A percentile compares a stretch with the other conserved stretches of the same genome.
These are phyloP conservation scores for Drosophila recens DNA, from an alignment of 2,888 invertebrate species.

Conservation along the genomic window DNA sequence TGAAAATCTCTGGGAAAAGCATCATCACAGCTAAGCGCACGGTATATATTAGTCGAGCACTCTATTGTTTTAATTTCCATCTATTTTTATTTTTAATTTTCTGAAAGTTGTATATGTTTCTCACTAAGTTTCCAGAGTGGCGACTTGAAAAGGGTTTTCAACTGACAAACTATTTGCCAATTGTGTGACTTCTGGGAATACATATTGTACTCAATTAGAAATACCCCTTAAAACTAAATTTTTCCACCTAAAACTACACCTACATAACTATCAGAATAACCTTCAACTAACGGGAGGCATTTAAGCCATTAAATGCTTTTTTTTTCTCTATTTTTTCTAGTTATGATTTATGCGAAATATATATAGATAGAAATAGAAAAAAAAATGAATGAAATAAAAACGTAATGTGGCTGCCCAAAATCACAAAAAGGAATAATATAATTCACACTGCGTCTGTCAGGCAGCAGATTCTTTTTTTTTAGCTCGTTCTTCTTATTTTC, in stretches of 20 bases:
- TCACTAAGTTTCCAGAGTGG: conserved; percentile 11
- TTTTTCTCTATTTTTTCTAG: conserved; percentile 17
- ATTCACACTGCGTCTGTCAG: conserved; percentile 53
- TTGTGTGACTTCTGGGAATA: conserved; percentile 14
- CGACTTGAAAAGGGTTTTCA: conserved; percentile 14
- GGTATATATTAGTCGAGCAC: neutral
- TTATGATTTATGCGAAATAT: conserved; percentile 66
- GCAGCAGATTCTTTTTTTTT: conserved; percentile 37
- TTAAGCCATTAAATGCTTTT: conserved; percentile 26
- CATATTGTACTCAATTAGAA: conserved; percentile 10
- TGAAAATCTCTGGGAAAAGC: no score
- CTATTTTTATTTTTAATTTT: neutral
- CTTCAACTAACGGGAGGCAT: neutral
- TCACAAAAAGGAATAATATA: conserved; percentile 53
- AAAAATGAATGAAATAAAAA: conserved; percentile 21
- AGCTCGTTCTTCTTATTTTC: neutral
- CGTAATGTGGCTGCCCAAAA: conserved; percentile 47
- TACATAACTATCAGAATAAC: neutral
- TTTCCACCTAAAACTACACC: neutral
- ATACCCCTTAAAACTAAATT: neutral
- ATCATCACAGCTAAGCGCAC: neutral
- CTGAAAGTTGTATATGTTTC: conserved; percentile 31
- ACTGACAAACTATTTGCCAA: conserved; percentile 37
- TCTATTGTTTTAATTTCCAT: neutral
- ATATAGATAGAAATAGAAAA: neutral